These are phyloP conservation scores for Leptopilina myrica DNA, from an alignment of 2,888 invertebrate genomes.

Conservation along the genomic window DNA sequence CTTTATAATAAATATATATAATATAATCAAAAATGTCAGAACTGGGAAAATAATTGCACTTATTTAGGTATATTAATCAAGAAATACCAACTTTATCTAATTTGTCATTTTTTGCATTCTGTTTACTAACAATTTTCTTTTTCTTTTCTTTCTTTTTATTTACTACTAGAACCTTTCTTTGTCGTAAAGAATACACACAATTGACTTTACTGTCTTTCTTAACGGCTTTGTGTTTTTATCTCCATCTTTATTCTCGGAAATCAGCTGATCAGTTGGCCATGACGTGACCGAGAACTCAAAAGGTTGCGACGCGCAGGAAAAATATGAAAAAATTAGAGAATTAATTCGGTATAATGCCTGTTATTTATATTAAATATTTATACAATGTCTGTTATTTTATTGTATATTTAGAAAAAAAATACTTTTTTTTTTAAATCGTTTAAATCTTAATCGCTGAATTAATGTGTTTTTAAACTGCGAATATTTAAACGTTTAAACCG, in stretches of 20 bases:
- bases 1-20: not conserved
- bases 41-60: no score
- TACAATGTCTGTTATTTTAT: no score
- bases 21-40: not conserved
- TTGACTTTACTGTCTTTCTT: constrained; percentile 4
- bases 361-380: no score
- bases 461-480: no score
- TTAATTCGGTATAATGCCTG: no score
- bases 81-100: not conserved
- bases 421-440: no score
- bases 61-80: no score
- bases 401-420: no score
- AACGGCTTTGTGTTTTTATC: constrained; percentile 12
- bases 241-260: constrained; percentile 9
- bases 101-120: not conserved
- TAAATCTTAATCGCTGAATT: no score
- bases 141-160: not conserved
- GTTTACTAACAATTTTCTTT: not conserved
- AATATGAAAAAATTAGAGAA: not conserved
- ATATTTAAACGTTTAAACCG: no score
- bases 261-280: constrained; percentile 12
- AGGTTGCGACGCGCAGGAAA: not conserved
- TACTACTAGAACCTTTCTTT: not conserved
- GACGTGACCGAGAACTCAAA: constrained; percentile 11
- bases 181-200: not conserved